Conservation (phyloP, 2,888 invertebrate species). For the Napeogenes sylphis region DNA sequence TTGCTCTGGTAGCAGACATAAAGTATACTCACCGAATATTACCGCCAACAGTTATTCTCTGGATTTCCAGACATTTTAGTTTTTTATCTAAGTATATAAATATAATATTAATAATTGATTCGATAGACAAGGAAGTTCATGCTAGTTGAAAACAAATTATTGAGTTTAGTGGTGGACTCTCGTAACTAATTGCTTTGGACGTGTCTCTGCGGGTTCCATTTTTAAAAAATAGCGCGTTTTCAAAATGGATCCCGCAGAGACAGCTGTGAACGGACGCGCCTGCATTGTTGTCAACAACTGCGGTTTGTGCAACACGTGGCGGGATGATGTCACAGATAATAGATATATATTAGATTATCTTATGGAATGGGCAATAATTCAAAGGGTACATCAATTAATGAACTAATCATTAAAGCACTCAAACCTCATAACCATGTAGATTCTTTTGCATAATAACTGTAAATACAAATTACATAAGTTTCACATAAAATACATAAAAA, state of each 20-base stretch:
- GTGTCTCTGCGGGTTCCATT: slow-evolving; percentile 45
- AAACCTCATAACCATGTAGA: too few relatives aligned
- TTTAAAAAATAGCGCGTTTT: slow-evolving; percentile 38
- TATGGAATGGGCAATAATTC: too few relatives aligned
- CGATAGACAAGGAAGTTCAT: slow-evolving; percentile 25
- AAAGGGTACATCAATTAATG: too few relatives aligned
- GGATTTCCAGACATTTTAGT: too few relatives aligned
- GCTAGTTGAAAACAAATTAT: slow-evolving; percentile 47
- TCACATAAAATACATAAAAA: too few relatives aligned
- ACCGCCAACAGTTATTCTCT: too few relatives aligned
- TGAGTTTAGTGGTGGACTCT: slow-evolving; percentile 43
- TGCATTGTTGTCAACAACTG: slow-evolving; percentile 31
- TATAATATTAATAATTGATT: background rate
- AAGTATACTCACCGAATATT: background rate
- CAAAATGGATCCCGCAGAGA: slow-evolving; percentile 36
- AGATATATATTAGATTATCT: slow-evolving; percentile 35
- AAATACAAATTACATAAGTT: too few relatives aligned
- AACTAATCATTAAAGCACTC: too few relatives aligned
- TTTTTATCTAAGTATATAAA: background rate
- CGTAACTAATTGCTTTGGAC: slow-evolving; percentile 55
- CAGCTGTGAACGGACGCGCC: slow-evolving; percentile 35
- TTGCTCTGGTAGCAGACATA: slow-evolving; percentile 21
- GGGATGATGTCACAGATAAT: slow-evolving; percentile 30
- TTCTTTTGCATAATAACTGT: too few relatives aligned
- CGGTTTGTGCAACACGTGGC: slow-evolving; percentile 23